These are phyloP conservation scores for Entomyzon cyanotis DNA, from an alignment of 2,113 vertebrate species.

Conservation along the genomic window DNA sequence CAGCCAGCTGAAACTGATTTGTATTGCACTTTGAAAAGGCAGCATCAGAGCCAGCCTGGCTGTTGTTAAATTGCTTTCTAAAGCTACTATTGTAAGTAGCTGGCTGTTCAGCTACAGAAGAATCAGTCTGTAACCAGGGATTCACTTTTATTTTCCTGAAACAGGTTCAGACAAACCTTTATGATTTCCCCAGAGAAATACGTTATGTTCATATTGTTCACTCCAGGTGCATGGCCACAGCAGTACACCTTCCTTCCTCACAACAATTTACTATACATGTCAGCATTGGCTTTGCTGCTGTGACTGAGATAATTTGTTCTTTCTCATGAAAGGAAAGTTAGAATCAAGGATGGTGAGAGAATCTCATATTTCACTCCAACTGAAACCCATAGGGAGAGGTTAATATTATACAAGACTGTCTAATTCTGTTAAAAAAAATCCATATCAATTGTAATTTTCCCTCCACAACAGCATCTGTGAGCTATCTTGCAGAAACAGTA, in stretches of 20 bases:
- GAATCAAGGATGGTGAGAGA: not conserved
- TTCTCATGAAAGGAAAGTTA: not conserved
- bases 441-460: not conserved
- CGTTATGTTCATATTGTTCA: conserved; percentile 38
- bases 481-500: not conserved
- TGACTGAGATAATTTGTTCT: conserved; percentile 14
- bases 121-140: conserved; percentile 8
- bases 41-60: not conserved
- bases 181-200: conserved; percentile 63
- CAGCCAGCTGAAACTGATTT: conserved; percentile 34
- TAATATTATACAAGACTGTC: not conserved
- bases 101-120: conserved; percentile 40
- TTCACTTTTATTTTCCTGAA: conserved; percentile 55
- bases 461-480: not conserved
- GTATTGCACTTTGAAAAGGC: conserved; percentile 38
- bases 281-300: not conserved
- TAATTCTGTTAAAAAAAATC: not conserved
- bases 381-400: conserved; percentile 10
- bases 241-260: not conserved
- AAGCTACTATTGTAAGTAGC: not conserved
- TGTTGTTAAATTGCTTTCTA: conserved; percentile 21
- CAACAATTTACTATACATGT: conserved; percentile 45
- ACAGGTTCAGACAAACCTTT: conserved; percentile 11
- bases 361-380: conserved; percentile 1
- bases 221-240: not conserved